These are phyloP conservation scores for Metridium senile DNA, from an alignment of 92 coral and sea anemone species.

Conservation along the genomic window DNA sequence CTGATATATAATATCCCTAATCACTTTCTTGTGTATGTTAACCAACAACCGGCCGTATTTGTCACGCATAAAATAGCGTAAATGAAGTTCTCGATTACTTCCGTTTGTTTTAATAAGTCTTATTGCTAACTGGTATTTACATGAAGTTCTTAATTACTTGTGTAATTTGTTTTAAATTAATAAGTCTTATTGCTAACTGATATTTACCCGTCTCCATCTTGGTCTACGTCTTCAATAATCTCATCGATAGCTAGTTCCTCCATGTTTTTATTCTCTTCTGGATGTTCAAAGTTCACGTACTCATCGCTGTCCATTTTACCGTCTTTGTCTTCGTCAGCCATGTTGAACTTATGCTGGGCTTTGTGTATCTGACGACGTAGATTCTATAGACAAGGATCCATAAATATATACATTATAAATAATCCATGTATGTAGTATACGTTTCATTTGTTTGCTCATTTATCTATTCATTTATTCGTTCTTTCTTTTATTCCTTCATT, in stretches of 20 bases:
- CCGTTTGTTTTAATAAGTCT: neutral
- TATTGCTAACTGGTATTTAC: too few relatives aligned
- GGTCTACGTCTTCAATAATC: constrained; percentile 88
- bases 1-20: neutral
- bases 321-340: constrained; percentile 86
- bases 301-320: constrained; percentile 92
- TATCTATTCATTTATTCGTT: too few relatives aligned
- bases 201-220: constrained; percentile 84
- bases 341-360: constrained; percentile 81
- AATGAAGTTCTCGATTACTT: neutral
- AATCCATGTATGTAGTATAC: too few relatives aligned
- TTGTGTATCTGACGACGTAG: constrained; percentile 84
- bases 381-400: constrained; percentile 47
- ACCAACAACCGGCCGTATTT: neutral
- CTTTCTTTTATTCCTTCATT: neutral
- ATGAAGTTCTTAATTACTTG: too few relatives aligned
- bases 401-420: too few relatives aligned
- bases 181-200: too few relatives aligned
- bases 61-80: neutral
- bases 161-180: too few relatives aligned
- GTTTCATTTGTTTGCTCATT: neutral
- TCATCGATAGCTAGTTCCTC: constrained; percentile 92
- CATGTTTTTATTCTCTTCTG: constrained; percentile 92
- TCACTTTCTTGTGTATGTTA: neutral
- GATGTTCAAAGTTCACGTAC: constrained; percentile 95